Conservation (phyloP, 2,888 invertebrate species). For the Xanthostigma xanthostigma region DNA sequence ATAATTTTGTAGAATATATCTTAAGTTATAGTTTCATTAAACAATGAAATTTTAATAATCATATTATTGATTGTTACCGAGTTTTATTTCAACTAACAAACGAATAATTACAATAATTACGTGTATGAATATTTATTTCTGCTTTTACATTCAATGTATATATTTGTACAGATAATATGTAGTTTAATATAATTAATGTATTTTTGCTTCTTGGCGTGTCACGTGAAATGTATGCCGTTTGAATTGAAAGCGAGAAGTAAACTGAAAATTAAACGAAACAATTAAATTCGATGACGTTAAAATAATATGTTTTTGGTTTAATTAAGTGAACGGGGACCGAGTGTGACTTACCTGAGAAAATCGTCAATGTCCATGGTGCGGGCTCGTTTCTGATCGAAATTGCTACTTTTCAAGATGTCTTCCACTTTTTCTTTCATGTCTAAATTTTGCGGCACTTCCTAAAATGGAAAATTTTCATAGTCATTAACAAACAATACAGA, state of each 20-base stretch:
- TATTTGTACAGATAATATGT: too few relatives aligned
- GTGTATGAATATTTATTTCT: too few relatives aligned
- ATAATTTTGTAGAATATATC: too few relatives aligned
- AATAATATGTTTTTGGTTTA: conserved; percentile 2
- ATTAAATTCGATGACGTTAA: too few relatives aligned
- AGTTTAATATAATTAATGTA: too few relatives aligned
- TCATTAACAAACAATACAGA: not conserved
- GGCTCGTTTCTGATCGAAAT: conserved; percentile 66
- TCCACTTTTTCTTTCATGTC: conserved; percentile 70
- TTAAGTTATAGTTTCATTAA: too few relatives aligned
- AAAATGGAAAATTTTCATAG: conserved; percentile 18
- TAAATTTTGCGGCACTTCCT: conserved; percentile 65
- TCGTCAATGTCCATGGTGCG: conserved; percentile 94
- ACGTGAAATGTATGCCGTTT: conserved; percentile 86
- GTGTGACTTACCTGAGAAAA: conserved; percentile 52
- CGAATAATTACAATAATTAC: too few relatives aligned
- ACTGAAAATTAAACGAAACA: conserved; percentile 27
- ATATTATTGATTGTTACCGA: too few relatives aligned
- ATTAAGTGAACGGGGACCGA: not conserved
- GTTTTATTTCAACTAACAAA: too few relatives aligned
- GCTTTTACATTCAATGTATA: too few relatives aligned
- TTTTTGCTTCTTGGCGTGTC: conserved; percentile 11
- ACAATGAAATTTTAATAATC: too few relatives aligned
- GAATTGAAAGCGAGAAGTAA: conserved; percentile 78
- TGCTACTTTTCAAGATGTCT: conserved; percentile 49